Conservation (phyloP, 2,797 vertebrate genomes). For the Sebastolobus altivelis region DNA sequence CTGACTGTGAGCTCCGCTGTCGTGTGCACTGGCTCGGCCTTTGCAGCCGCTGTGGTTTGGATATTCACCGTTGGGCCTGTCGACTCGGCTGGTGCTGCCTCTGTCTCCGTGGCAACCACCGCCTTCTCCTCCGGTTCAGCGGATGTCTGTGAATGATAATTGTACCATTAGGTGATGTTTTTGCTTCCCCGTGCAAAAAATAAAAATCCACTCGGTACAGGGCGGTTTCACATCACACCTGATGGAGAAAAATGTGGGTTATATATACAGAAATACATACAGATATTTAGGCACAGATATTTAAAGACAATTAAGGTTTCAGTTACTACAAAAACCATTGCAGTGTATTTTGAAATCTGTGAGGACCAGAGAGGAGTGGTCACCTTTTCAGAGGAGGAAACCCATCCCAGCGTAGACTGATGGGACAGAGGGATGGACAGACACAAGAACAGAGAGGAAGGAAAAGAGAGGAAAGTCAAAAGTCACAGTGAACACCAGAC, state of each 20-base stretch:
- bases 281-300: background rate
- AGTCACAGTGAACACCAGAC: conserved; percentile 39
- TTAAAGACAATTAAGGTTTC: conserved; percentile 4
- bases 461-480: conserved; percentile 66
- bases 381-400: conserved; percentile 88
- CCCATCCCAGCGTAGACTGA: conserved; percentile 89
- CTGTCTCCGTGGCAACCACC: conserved; percentile 75
- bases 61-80: conserved; percentile 84
- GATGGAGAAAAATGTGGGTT: conserved; percentile 17
- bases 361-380: conserved; percentile 79
- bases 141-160: conserved; percentile 88
- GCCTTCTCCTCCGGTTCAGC: conserved; percentile 80
- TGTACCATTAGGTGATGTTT: conserved; percentile 37
- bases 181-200: background rate
- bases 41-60: conserved; percentile 59
- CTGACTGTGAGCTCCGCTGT: conserved; percentile 2
- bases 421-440: conserved; percentile 55
- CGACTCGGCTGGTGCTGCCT: conserved; percentile 81
- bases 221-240: conserved; percentile 32
- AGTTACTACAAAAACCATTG: background rate
- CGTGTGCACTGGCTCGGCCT: background rate
- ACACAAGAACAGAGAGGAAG: conserved; percentile 52
- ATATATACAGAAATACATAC: background rate
- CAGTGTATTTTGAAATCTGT: background rate
- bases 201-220: background rate